Evolutionary conservation across 2,797 vertebrate genomes (phyloP), one percentile per base, ranked within the genome.

Genomic region (Lithobates pipiens): DNA sequence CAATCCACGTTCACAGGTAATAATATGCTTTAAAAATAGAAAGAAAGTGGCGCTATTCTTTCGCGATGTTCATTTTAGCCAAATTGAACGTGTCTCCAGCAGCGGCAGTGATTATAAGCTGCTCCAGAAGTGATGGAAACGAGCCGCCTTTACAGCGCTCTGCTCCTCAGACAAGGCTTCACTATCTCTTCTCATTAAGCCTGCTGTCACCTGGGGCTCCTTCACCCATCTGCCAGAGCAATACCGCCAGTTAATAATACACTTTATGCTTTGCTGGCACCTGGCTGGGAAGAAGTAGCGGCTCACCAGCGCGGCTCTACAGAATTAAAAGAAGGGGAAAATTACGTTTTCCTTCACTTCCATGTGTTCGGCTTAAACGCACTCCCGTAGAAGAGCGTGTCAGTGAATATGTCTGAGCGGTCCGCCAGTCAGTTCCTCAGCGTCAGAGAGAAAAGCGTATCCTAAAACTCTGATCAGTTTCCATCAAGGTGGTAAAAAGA

Each of bases 141-240:
- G 23, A 83, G n/a, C 18, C 39, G 46, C 11, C 15, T 18, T 54
- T 18, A 9, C 29, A 15, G 13, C 2, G 42, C 23, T 54, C 27
- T 50, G 36, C 42, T 63, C 65, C 36, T 77, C 75, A 71, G 50
- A 54, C 50, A 54, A 69, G 77, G 76, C 72, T 68, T 77, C 44
- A 29, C 67, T 44, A 75, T 82, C 80, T 75, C 54, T 65, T 85
- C 76, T 79, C 83, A 85, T 85, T 79, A 78, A 34, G 46, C 70
- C 29, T 34, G 18, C 82, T 84, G 82, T 84, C 82, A 78, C 46
- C 54, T 29, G 67, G 46, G 82, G 75, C 68, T 57, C 21, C 67
- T 70, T 36, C 69, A 13, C 54, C 5, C 68, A 77, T 74, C 61
- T 71, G 50, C 27, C 25, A 18, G 76, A 73, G 76, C n/a, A 39